Percentiles rank a stretch among this genome's conserved stretches.
Conservation (phyloP, 2,888 invertebrate species). For the Pterostichus niger region DNA sequence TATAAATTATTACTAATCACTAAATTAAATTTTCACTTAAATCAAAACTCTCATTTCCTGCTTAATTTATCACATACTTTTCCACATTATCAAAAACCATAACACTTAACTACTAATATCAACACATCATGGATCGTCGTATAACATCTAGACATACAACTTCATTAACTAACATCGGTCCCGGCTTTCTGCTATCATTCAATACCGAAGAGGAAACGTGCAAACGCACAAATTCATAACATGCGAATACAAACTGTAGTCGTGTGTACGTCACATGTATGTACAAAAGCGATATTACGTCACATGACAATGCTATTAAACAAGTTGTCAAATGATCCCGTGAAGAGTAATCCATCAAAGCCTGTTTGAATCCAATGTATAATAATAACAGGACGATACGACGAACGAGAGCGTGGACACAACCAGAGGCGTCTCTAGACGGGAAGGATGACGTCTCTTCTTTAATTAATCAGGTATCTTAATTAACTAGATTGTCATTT, state of each 20-base stretch:
- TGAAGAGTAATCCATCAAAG: slow-evolving; percentile 55
- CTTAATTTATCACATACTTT: not conserved
- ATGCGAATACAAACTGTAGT: not conserved
- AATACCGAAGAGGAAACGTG: not conserved
- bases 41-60: not conserved
- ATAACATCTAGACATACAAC: not conserved
- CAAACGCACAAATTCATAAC: slow-evolving; percentile 36
- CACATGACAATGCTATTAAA: slow-evolving; percentile 54
- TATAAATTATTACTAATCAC: too few species aligned
- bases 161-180: not conserved
- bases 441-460: not conserved
- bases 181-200: not conserved
- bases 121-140: not conserved
- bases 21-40: not conserved
- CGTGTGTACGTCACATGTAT: not conserved
- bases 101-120: not conserved
- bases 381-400: slow-evolving; percentile 11
- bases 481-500: slow-evolving; percentile 9
- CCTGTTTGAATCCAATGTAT: slow-evolving; percentile 27
- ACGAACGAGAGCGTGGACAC: not conserved
- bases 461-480: not conserved
- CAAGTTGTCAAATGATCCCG: slow-evolving; percentile 56
- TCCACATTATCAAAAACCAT: slow-evolving; percentile 6
- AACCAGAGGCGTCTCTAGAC: not conserved
- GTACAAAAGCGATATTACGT: slow-evolving; percentile 19